These are phyloP conservation scores for Conchocele bisecta DNA, from an alignment of 2,888 invertebrate genomes.

Conservation along the genomic window DNA sequence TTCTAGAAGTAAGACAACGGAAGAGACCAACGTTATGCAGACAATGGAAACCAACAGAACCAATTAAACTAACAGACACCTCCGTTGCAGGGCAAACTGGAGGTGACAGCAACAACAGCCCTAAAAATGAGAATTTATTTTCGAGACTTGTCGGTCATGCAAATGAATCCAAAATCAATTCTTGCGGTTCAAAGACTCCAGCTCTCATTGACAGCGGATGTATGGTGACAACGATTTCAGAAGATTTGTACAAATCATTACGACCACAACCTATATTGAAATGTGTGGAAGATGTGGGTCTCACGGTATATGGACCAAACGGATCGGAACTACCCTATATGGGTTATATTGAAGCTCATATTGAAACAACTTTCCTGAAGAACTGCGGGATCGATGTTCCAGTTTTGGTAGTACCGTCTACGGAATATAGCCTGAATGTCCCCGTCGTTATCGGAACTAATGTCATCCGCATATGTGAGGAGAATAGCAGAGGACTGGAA, in stretches of 20 bases:
- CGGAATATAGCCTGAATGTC: neutral
- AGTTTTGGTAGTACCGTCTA: neutral
- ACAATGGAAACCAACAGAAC: too few relatives aligned
- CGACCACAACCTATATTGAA: neutral
- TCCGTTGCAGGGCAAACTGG: too few relatives aligned
- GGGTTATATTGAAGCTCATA: neutral
- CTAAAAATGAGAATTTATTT: neutral
- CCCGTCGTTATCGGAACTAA: neutral
- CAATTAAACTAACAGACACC: too few relatives aligned
- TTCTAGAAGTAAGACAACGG: too few relatives aligned
- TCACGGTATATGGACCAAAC: neutral
- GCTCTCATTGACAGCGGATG: neutral
- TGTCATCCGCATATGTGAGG: neutral
- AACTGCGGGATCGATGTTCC: neutral
- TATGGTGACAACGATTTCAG: neutral
- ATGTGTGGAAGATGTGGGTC: neutral
- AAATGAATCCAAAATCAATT: neutral
- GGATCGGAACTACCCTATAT: neutral
- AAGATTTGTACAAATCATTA: neutral
- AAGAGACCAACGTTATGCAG: too few relatives aligned
- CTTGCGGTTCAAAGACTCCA: neutral
- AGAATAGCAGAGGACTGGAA: neutral
- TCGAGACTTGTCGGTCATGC: neutral
- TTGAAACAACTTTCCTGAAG: neutral
- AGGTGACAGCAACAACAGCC: neutral